Conservation (phyloP, 2,113 vertebrate genomes). For the Charina bottae region DNA sequence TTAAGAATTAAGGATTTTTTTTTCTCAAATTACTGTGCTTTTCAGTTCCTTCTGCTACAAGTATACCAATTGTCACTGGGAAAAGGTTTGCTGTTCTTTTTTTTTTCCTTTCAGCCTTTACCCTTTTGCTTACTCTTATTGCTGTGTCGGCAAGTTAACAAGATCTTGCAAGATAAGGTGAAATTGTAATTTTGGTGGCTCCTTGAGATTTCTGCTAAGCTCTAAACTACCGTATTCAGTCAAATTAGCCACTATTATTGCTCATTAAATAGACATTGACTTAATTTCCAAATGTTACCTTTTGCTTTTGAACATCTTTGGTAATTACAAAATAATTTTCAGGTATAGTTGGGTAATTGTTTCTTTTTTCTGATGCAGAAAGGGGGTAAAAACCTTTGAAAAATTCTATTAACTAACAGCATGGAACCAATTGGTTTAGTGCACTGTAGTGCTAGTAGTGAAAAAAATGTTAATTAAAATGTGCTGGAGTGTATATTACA, state of each 20-base stretch:
- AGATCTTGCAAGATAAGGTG: slow-evolving; percentile 34
- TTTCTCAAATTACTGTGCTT: neutral
- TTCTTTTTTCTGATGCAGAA: slow-evolving; percentile 41
- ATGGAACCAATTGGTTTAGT: slow-evolving; percentile 17
- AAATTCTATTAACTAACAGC: slow-evolving; percentile 35
- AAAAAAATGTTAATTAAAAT: neutral
- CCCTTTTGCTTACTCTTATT: neutral
- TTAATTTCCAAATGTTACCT: slow-evolving; percentile 29
- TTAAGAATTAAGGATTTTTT: neutral
- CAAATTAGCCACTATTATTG: slow-evolving; percentile 23
- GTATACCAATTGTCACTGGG: neutral
- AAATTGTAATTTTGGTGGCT: neutral
- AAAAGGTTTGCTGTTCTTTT: neutral
- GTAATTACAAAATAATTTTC: slow-evolving; percentile 41
- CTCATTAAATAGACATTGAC: slow-evolving; percentile 37
- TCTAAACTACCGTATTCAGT: slow-evolving; percentile 26
- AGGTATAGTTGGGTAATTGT: slow-evolving; percentile 17
- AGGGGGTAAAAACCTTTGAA: neutral
- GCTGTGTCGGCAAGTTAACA: neutral
- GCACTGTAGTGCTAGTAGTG: slow-evolving; percentile 19
- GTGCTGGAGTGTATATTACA: neutral
- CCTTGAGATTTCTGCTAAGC: slow-evolving; percentile 4
- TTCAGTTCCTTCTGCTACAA: neutral
- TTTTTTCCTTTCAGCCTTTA: neutral
- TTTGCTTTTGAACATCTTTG: slow-evolving; percentile 28